Conservation (phyloP, 1,140 invertebrate genomes). For the Chymomyza costata region DNA sequence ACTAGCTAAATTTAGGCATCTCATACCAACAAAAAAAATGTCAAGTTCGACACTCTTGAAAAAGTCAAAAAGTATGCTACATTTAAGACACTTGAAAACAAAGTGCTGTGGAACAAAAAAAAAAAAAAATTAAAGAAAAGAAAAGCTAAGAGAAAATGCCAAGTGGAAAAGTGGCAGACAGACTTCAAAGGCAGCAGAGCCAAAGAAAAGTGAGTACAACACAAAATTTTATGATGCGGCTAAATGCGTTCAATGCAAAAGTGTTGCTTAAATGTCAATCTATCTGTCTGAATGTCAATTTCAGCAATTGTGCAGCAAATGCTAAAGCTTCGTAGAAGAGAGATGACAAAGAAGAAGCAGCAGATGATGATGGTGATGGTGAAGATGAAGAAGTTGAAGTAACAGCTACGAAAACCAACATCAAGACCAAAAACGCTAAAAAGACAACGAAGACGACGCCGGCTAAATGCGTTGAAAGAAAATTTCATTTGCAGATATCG, state of each 20-base stretch:
- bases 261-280: constrained; percentile 73
- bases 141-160: neutral
- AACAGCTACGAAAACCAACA: no score
- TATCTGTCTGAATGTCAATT: constrained; percentile 72
- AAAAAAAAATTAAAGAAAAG: constrained; percentile 4
- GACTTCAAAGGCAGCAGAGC: no score
- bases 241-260: constrained; percentile 60
- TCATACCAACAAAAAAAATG: no score
- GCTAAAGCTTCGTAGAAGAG: no score
- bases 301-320: constrained; percentile 58
- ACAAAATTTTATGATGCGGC: constrained; percentile 68
- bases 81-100: constrained; percentile 40
- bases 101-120: constrained; percentile 58
- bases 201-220: constrained; percentile 10
- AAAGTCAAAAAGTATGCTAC: constrained; percentile 61
- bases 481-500: constrained; percentile 75
- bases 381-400: no score
- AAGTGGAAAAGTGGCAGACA: no score
- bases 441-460: constrained; percentile 17
- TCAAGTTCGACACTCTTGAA: no score
- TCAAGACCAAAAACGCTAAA: neutral
- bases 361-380: no score
- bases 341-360: constrained; percentile 12
- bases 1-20: no score
- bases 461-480: constrained; percentile 69